Percentiles rank a stretch among this genome's conserved stretches.
Evolutionary conservation across 2,797 vertebrate genomes (phyloP).

Genomic region (Cyprinodon diabolis): DNA sequence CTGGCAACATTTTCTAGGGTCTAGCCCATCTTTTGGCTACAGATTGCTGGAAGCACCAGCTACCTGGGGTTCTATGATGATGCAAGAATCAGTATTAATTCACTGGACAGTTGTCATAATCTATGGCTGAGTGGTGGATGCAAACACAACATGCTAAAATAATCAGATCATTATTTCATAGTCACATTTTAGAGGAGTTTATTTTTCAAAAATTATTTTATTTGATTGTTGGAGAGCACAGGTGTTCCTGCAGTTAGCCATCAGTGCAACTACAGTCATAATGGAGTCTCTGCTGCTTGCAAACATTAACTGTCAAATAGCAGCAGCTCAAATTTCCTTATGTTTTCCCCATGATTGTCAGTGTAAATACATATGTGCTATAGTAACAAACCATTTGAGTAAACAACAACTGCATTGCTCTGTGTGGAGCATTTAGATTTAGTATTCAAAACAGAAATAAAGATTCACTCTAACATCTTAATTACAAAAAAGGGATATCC

Average conservation of each 20-base stretch:
- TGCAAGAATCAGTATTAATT: too few relatives aligned
- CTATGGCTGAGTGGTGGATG: neutral
- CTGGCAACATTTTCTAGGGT: too few relatives aligned
- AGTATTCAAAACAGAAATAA: constrained; percentile 20
- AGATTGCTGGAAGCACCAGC: too few relatives aligned
- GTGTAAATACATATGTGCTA: constrained; percentile 20
- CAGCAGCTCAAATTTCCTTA: constrained; percentile 16
- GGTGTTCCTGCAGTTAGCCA: constrained; percentile 43
- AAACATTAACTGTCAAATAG: constrained; percentile 29
- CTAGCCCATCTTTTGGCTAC: too few relatives aligned
- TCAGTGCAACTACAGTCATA: constrained; percentile 21
- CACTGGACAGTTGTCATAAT: too few relatives aligned
- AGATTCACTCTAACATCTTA: constrained; percentile 15
- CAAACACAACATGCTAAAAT: neutral
- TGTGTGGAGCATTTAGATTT: constrained; percentile 35
- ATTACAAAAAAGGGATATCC: constrained; percentile 39
- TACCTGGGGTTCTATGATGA: too few relatives aligned
- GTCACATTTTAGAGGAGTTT: neutral
- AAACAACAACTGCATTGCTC: constrained; percentile 8
- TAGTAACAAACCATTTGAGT: constrained; percentile 5
- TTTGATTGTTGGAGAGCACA: constrained; percentile 22
- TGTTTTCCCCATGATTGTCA: constrained; percentile 10
- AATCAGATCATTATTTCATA: neutral
- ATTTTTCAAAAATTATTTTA: neutral
- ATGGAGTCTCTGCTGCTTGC: constrained; percentile 30